Percentiles rank a stretch among this genome's conserved stretches.
Evolutionary conservation across 2,888 invertebrate genomes (phyloP).

Genomic region (Acholoe squamosa): DNA sequence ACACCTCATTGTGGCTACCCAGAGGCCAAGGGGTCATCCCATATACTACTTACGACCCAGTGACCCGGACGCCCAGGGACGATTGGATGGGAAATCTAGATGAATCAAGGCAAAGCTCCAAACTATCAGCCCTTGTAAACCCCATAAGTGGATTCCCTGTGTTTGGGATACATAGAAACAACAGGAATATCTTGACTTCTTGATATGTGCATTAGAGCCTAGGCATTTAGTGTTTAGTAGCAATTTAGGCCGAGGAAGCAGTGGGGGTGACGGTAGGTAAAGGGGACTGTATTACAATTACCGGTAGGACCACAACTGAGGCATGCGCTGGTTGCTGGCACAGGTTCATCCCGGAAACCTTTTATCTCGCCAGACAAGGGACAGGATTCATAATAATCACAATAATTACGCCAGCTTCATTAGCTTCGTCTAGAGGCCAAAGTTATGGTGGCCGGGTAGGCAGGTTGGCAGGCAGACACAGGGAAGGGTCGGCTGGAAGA

Average conservation of each 20-base stretch:
- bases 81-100: too few species aligned
- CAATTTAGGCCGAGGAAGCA: neutral
- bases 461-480: conserved; percentile 25
- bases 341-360: neutral
- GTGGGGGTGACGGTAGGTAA: neutral
- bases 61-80: too few species aligned
- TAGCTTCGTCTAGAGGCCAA: conserved; percentile 36
- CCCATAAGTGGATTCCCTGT: neutral
- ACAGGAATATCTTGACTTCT: neutral
- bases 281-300: too few species aligned
- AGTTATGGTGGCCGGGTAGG: neutral
- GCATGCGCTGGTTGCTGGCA: conserved; percentile 19
- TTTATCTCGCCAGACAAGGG: conserved; percentile 4
- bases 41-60: too few species aligned
- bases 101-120: too few species aligned
- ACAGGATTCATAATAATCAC: conserved; percentile 46
- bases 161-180: neutral
- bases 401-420: conserved; percentile 34
- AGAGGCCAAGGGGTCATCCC: too few species aligned
- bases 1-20: too few species aligned
- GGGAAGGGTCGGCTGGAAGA: neutral
- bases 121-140: neutral
- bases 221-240: too few species aligned
- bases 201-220: too few species aligned
- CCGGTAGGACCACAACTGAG: neutral